Percentiles rank a stretch among this genome's conserved stretches.
phyloP scores from a whole-genome alignment of 2,888 invertebrate genomes.

The Aleiodes alternator region DNA sequence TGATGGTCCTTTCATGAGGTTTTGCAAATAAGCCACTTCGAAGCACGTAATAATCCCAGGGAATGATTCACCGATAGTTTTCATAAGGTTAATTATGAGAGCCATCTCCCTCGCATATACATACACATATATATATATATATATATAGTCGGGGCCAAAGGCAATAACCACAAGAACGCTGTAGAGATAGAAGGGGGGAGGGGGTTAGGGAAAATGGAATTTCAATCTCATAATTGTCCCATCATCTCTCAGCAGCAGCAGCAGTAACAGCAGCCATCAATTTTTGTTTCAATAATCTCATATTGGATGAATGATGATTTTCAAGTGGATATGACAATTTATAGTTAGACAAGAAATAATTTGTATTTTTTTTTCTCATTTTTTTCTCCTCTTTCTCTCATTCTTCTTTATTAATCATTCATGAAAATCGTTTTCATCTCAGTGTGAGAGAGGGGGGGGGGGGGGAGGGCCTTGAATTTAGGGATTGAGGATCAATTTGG shows the following conservation, averaged over 20 bases:
- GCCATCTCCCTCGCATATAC: constrained; percentile 27
- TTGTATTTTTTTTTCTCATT: background rate
- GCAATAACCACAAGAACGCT: constrained; percentile 30
- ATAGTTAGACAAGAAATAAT: background rate
- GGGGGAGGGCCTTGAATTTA: constrained; percentile 33
- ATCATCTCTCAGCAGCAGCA: background rate
- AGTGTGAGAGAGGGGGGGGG: background rate
- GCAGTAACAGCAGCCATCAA: background rate
- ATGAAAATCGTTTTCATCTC: background rate
- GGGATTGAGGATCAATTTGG: constrained; percentile 73
- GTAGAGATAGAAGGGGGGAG: background rate
- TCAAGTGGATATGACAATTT: constrained; percentile 5
- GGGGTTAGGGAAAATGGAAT: constrained; percentile 23
- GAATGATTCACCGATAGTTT: constrained; percentile 47
- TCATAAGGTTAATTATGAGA: constrained; percentile 51
- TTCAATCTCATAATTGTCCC: constrained; percentile 36
- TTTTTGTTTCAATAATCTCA: constrained; percentile 30
- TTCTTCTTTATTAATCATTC: constrained; percentile 9
- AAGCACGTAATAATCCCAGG: constrained; percentile 26
- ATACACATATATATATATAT: background rate
- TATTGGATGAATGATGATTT: background rate
- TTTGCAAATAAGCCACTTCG: constrained; percentile 26
- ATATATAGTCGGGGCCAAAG: background rate
- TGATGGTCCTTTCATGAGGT: constrained; percentile 23
- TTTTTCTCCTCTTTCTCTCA: background rate